These are phyloP conservation scores for Cyclophora punctaria DNA, from an alignment of 2,888 invertebrate genomes.

Conservation along the genomic window DNA sequence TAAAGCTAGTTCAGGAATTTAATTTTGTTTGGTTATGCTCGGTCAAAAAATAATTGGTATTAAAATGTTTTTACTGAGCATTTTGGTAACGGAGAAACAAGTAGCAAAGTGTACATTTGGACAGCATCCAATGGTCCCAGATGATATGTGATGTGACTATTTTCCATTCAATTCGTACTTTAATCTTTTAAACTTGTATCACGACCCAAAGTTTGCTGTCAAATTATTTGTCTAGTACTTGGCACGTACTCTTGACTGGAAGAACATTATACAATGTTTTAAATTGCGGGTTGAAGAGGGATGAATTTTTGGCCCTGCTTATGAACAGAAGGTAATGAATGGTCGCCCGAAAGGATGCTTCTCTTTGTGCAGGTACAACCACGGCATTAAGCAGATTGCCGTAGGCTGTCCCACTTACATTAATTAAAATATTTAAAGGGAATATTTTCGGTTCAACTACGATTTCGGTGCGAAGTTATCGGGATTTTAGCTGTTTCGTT, in stretches of 20 bases:
- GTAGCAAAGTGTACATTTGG: constrained; percentile 6
- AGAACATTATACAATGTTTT: constrained; percentile 28
- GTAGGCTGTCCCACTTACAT: constrained; percentile 50
- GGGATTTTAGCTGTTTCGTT: constrained; percentile 14
- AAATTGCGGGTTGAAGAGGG: constrained; percentile 16
- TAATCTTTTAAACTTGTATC: constrained; percentile 20
- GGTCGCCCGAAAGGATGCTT: constrained; percentile 31
- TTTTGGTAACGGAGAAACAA: no score
- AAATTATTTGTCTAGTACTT: constrained; percentile 24
- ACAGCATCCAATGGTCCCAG: constrained; percentile 10
- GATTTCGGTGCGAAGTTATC: constrained; percentile 34
- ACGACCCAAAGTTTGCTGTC: constrained; percentile 10
- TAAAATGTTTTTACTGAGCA: no score
- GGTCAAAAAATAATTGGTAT: no score
- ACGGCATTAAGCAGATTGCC: constrained; percentile 60
- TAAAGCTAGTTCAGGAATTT: no score
- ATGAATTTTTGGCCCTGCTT: constrained; percentile 21
- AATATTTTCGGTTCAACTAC: constrained; percentile 35
- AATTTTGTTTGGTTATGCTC: no score
- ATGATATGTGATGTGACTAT: constrained; percentile 13
- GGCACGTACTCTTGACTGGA: constrained; percentile 25
- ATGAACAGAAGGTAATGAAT: constrained; percentile 38
- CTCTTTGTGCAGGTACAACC: constrained; percentile 24
- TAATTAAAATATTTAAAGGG: constrained; percentile 63
- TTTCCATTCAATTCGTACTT: constrained; percentile 15